Evolutionary conservation across 2,113 vertebrate species (phyloP), one percentile per base, ranked within the genome.

Genomic region (Ellobius talpinus): DNA sequence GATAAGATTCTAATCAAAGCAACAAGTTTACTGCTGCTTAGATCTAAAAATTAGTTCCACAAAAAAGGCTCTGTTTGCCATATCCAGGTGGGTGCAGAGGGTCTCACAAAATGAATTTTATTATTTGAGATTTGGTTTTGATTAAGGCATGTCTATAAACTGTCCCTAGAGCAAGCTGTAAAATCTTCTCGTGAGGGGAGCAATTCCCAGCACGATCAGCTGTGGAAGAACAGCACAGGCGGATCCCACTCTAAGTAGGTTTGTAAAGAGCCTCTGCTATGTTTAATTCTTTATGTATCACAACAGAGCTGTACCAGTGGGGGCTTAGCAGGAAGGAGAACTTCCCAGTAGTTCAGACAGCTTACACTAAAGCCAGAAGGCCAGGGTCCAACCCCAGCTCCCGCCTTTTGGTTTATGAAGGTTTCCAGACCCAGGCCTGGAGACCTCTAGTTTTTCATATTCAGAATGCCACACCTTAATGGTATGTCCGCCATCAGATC

Each of bases 1-100:
- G 86, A 74, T 87, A 91, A 78, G n/a, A 90, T 94, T 58, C 39
- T 82, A 47, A 84, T 90, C 92, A 87, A 86, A 82, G 36, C 13
- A 77, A 95, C 55, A 73, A 92, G 45, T 68, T 95, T 94, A 89
- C 61, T 79, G 11, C 74, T 87, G 74, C 42, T 95, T 96, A 90
- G n/a, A 47, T 63, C 89, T 87, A 90, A 94, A 93, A 91, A 88
- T 87, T 82, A 89, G 78, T 87, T 61, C 2, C 82, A 89, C 6
- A 82, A 81, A 77, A 96, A 52, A 74, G 47, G 16, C 74, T 74
- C 17, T 50, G 19, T 55, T 17, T 33, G 31, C 21, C 29, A 14
- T 19, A 70, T 81, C 61, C 21, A 87, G 78, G 87, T 77, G 85
- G 2, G 19, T 73, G 77, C 19, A 94, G 50, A 86, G 52, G 11